These are phyloP conservation scores for Tanytarsus gracilentus DNA, from an alignment of 2,888 invertebrate species.

Conservation along the genomic window DNA sequence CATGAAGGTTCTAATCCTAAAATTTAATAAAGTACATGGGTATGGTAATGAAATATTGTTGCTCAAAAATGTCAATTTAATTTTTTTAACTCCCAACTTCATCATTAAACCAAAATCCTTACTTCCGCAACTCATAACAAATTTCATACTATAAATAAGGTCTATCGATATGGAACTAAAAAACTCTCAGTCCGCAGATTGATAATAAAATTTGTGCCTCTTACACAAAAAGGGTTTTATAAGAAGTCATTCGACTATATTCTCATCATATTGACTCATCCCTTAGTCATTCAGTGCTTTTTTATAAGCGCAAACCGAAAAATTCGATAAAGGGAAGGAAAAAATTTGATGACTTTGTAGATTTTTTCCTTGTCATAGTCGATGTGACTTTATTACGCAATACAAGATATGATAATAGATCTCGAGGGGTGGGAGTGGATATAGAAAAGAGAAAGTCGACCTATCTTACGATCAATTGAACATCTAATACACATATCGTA, in stretches of 20 bases:
- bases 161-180: neutral
- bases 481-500: slow-evolving; percentile 22
- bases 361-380: too few relatives aligned
- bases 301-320: neutral
- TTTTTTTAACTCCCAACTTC: too few relatives aligned
- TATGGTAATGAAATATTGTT: too few relatives aligned
- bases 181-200: slow-evolving; percentile 22
- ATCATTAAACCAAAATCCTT: too few relatives aligned
- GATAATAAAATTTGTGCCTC: slow-evolving; percentile 24
- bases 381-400: too few relatives aligned
- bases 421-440: too few relatives aligned
- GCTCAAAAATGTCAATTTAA: too few relatives aligned
- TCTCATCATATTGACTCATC: neutral
- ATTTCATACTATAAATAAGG: neutral
- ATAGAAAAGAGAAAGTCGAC: too few relatives aligned
- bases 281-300: neutral
- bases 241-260: slow-evolving; percentile 4
- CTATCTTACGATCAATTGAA: slow-evolving; percentile 29
- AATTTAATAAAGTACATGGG: too few relatives aligned
- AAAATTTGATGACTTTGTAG: slow-evolving; percentile 25
- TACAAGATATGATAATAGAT: too few relatives aligned
- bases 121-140: neutral
- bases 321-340: neutral
- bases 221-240: slow-evolving; percentile 25
- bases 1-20: too few relatives aligned